Percentiles rank a stretch among this genome's conserved stretches.
These are phyloP conservation scores for Blomia tropicalis DNA, from an alignment of 2,888 invertebrate genomes.

Conservation along the genomic window DNA sequence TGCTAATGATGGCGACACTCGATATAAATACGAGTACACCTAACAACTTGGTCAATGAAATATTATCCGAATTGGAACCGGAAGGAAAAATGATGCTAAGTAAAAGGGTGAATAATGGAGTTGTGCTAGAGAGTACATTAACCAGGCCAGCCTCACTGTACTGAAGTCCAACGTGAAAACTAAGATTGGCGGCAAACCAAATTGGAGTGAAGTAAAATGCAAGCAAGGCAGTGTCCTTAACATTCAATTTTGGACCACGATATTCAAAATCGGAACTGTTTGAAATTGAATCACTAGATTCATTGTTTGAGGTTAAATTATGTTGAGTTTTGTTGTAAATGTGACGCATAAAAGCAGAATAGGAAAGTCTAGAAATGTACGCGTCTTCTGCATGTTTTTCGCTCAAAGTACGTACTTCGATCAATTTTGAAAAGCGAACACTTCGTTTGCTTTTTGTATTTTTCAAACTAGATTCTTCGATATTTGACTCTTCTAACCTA, in stretches of 20 bases:
- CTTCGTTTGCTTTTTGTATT: conserved; percentile 36
- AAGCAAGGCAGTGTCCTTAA: conserved; percentile 59
- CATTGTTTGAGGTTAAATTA: conserved; percentile 15
- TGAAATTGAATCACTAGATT: conserved; percentile 38
- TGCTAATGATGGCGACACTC: conserved; percentile 16
- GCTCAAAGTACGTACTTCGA: conserved; percentile 39
- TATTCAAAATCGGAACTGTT: conserved; percentile 38
- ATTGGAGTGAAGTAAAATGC: conserved; percentile 69
- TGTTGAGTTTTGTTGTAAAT: neutral
- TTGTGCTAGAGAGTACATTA: conserved; percentile 69
- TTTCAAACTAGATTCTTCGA: neutral
- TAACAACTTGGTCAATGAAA: conserved; percentile 67
- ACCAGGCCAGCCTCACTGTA: conserved; percentile 70
- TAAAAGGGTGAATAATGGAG: conserved; percentile 71
- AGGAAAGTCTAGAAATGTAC: conserved; percentile 75
- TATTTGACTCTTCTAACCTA: neutral
- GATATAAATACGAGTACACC: conserved; percentile 44
- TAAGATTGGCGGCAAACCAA: conserved; percentile 89
- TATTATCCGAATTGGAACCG: conserved; percentile 53
- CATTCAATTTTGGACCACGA: conserved; percentile 41
- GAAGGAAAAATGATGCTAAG: conserved; percentile 74
- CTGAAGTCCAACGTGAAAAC: conserved; percentile 70
- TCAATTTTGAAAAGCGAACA: conserved; percentile 74
- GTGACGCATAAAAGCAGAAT: conserved; percentile 36
- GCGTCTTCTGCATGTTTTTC: conserved; percentile 68